phyloP scores from a whole-genome alignment of 37 sponge, comb jelly and placozoan species.

The Haliclona indistincta region DNA sequence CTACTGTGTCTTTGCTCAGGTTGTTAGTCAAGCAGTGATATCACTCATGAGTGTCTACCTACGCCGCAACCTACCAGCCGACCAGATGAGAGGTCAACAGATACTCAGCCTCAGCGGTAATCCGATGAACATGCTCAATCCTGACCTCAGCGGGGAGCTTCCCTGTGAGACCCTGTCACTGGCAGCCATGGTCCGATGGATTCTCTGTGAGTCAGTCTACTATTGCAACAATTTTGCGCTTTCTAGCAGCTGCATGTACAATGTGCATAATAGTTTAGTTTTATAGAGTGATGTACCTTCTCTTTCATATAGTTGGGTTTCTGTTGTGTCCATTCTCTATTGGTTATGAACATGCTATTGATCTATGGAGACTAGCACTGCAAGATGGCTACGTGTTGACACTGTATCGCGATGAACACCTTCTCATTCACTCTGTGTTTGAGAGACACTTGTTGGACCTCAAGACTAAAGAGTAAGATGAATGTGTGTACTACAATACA shows the following conservation, averaged over 20 bases:
- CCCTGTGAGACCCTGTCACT: constrained; percentile 83
- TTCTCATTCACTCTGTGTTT: constrained; percentile 61
- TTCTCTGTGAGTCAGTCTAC: constrained; percentile 58
- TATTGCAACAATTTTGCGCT: background rate
- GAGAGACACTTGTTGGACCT: constrained; percentile 58
- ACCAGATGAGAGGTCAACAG: constrained; percentile 64
- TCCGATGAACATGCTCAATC: constrained; percentile 70
- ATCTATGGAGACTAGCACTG: constrained; percentile 85
- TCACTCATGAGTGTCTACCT: constrained; percentile 64
- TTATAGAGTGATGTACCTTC: too few species aligned
- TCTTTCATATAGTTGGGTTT: constrained; percentile 59
- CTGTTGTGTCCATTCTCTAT: constrained; percentile 64
- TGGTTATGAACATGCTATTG: constrained; percentile 45
- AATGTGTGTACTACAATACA: background rate
- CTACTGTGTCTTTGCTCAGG: constrained; percentile 33
- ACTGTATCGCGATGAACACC: constrained; percentile 63
- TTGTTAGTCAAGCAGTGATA: constrained; percentile 70
- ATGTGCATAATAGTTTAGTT: background rate
- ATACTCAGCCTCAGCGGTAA: constrained; percentile 53
- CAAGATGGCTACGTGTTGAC: constrained; percentile 81
- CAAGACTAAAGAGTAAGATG: constrained; percentile 55
- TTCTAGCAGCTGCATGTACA: background rate
- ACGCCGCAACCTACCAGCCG: constrained; percentile 71
- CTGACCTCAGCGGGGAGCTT: constrained; percentile 66
- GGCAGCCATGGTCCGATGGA: constrained; percentile 85